Evolutionary conservation across 2,888 invertebrate species (phyloP).

Genomic region (Linnaemya vulpina): DNA sequence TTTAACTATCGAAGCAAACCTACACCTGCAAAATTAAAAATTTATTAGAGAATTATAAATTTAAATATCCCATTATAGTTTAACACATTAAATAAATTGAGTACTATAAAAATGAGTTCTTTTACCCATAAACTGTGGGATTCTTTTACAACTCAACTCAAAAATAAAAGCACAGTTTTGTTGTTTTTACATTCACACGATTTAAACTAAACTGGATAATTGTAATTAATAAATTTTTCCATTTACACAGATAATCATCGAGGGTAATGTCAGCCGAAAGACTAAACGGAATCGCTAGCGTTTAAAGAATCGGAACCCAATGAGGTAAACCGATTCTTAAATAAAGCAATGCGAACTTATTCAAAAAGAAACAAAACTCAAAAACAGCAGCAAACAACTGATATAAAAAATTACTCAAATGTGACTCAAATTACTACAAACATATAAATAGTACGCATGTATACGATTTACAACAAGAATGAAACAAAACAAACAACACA

Average conservation of each 20-base stretch:
- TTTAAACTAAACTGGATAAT: not conserved
- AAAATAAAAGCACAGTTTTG: not conserved
- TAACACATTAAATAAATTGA: too few relatives aligned
- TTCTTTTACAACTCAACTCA: too few relatives aligned
- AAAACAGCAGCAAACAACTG: slow-evolving; percentile 25
- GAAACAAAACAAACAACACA: slow-evolving; percentile 21
- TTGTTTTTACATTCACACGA: too few relatives aligned
- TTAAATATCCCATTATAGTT: too few relatives aligned
- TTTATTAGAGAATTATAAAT: too few relatives aligned
- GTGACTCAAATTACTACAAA: slow-evolving; percentile 48
- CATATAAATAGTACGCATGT: slow-evolving; percentile 40
- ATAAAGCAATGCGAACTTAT: slow-evolving; percentile 50
- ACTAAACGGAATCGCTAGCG: slow-evolving; percentile 83
- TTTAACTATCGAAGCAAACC: too few relatives aligned
- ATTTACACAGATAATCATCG: slow-evolving; percentile 80
- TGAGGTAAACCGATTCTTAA: slow-evolving; percentile 80
- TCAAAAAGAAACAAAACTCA: slow-evolving; percentile 30
- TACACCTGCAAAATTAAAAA: too few relatives aligned
- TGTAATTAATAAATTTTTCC: not conserved
- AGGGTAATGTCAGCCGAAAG: slow-evolving; percentile 83
- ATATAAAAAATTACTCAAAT: slow-evolving; percentile 29
- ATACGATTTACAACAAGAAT: slow-evolving; percentile 51
- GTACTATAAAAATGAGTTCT: too few relatives aligned
- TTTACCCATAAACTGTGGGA: too few relatives aligned
- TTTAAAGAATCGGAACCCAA: slow-evolving; percentile 80